Evolutionary conservation across 2,888 invertebrate genomes (phyloP), one percentile per base, ranked within the genome.

Genomic region (Brassicogethes aeneus): DNA sequence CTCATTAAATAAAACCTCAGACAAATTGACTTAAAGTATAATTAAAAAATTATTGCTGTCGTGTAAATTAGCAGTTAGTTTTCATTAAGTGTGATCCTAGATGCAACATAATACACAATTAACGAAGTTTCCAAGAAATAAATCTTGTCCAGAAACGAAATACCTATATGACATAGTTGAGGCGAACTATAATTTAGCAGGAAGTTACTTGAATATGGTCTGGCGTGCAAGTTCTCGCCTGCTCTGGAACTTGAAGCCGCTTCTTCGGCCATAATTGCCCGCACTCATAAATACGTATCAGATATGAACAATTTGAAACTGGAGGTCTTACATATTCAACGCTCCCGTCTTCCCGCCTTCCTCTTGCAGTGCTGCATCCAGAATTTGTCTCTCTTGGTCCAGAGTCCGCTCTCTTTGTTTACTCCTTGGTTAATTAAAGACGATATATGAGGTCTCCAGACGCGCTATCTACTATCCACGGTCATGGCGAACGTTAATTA

Each of bases 261-360:
- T 5, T 23, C 23, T 23, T 23, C 23, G 3, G 57, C 59, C 64
- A 59, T 66, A 66, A 66, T 66, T 66, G 64, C 64, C 51, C 44
- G 31, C 56, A n/a, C n/a, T 62, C 57, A 63, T 66, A 66, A 66
- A 66, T 66, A 65, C 64, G 61, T 64, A 64, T 65, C 66, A 64
- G 65, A 65, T 66, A 64, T 60, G 61, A 63, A 64, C 62, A 66
- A 66, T 65, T 66, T 65, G 64, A 56, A 59, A 57, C 57, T 52
- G 46, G 54, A 56, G 46, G 51, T 53, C 52, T 52, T 23, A 10
- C 5, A 5, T 10, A 23, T 10, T 23, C 23, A 23, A 5, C 10
- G 5, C 23, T 23, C 5, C 23, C 23, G 10, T 5, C 23, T 7
- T 23, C 23, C 23, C 23, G 23, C 5, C 23, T 23, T 5, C 23